Base-by-base conservation (phyloP, 2,797 vertebrate species). In the Otus scops region DNA sequence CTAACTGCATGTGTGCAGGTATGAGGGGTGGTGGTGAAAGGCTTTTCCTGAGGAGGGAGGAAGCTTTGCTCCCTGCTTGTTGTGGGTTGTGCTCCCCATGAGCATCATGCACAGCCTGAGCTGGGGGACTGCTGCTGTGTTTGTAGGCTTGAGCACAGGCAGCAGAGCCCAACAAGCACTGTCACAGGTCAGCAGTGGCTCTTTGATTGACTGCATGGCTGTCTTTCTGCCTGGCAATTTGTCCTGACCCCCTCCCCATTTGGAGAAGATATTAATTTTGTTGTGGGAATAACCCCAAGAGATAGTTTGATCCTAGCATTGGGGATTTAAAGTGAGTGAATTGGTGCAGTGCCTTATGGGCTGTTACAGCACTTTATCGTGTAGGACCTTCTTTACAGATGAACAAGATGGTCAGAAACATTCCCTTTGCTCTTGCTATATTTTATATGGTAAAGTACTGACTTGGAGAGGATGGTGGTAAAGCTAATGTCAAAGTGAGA, bases 61-160 rank as follows among this genome's bases (percentile, higher is more conserved):
- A 13, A 32, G 24, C 21, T 74, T 74, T 45, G 8, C 41, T 88
- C 28, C n/a, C 32, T 21, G 19, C n/a, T 17, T 68, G 59, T 17
- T 68, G 59, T 2, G 1, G 9, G 19, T 30, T 59, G n/a, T 9
- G 27, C 10, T 43, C 53, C 10, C 9, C 1, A 16, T 9, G 41
- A 56, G 8, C 4, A 7, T 8, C 2, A 0, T 4, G 8, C 6
- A 3, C 5, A 32, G 36, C 41, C 41, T 1, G 5, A 48, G 8
- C 43, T 73, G 32, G 17, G 41, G 39, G 10, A 26, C 18, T 34
- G 51, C 51, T 41, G 26, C 39, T 32, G 19, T 2, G 0, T 27
- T 47, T 9, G 5, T 26, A 16, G 41, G n/a, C 43, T 51, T 8
- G 26, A 13, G 41, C 9, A 2, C 32, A 47, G 59, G 32, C 34